Percentiles rank a stretch among this genome's conserved stretches.
Conservation (phyloP, 2,797 vertebrate species). For the Chiloscyllium punctatum region DNA sequence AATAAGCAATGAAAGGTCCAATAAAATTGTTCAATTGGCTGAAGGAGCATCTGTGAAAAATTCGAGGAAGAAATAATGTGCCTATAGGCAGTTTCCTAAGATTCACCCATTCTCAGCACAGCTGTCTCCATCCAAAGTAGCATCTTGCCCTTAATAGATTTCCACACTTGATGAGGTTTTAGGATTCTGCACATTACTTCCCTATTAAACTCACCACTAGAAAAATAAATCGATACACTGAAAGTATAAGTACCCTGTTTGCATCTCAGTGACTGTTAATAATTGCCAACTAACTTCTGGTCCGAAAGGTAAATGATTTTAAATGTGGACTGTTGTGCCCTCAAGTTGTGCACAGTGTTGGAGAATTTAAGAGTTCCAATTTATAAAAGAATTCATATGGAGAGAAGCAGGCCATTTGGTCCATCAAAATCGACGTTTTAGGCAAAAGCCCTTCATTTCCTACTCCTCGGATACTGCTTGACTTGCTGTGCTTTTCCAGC, state of each 20-base stretch:
- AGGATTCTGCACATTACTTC: background rate
- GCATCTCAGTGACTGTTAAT: background rate
- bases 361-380: background rate
- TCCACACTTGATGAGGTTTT: background rate
- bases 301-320: too few relatives aligned
- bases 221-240: background rate
- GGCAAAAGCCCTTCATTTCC: too few relatives aligned
- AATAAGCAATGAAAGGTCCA: conserved; percentile 39
- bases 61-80: conserved; percentile 54
- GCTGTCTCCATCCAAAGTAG: background rate
- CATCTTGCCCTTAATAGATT: too few relatives aligned
- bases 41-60: conserved; percentile 46
- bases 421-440: too few relatives aligned
- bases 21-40: background rate
- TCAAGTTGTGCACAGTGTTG: background rate
- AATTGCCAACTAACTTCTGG: background rate
- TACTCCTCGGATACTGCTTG: too few relatives aligned
- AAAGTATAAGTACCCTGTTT: background rate
- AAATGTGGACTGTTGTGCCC: background rate
- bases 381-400: too few relatives aligned
- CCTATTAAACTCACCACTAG: background rate
- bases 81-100: conserved; percentile 64
- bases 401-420: too few relatives aligned
- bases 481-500: too few relatives aligned
- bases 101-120: conserved; percentile 66